Percentiles rank a stretch among this genome's conserved stretches.
Conservation (phyloP, 2,797 vertebrate genomes). For the Neoniphon sammara region DNA sequence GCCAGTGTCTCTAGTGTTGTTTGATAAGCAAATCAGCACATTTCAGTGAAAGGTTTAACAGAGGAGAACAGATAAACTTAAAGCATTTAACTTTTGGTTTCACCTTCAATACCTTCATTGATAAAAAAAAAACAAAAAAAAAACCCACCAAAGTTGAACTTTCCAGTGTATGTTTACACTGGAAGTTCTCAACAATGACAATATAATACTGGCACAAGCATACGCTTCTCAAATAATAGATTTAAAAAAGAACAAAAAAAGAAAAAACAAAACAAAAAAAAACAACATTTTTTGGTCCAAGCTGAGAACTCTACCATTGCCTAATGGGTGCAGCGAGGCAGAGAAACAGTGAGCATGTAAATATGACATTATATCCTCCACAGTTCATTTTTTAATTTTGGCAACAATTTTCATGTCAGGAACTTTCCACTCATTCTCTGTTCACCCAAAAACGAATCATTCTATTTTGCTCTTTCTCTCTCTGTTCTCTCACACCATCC, state of each 20-base stretch:
- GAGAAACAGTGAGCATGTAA: slow-evolving; percentile 72
- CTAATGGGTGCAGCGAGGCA: slow-evolving; percentile 57
- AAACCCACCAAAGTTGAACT: slow-evolving; percentile 43
- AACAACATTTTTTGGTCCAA: slow-evolving; percentile 80
- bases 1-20: slow-evolving; percentile 73
- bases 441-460: slow-evolving; percentile 56
- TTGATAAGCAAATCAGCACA: slow-evolving; percentile 72
- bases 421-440: slow-evolving; percentile 60
- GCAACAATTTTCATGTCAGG: slow-evolving; percentile 71
- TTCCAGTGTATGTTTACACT: slow-evolving; percentile 58
- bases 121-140: slow-evolving; percentile 51
- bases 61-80: slow-evolving; percentile 55
- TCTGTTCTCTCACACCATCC: slow-evolving; percentile 27
- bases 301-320: slow-evolving; percentile 73
- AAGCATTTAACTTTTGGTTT: slow-evolving; percentile 66
- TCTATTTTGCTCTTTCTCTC: slow-evolving; percentile 45
- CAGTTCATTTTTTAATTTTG: slow-evolving; percentile 74
- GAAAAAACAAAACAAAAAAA: slow-evolving; percentile 57
- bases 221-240: slow-evolving; percentile 65
- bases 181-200: slow-evolving; percentile 69
- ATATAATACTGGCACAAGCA: slow-evolving; percentile 84
- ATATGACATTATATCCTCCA: slow-evolving; percentile 69
- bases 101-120: slow-evolving; percentile 70
- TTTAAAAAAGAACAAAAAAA: slow-evolving; percentile 57
- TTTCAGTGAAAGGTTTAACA: slow-evolving; percentile 64